These are phyloP conservation scores for Pipistrellus pipistrellus DNA, from an alignment of 2,797 vertebrate genomes.

Conservation along the genomic window DNA sequence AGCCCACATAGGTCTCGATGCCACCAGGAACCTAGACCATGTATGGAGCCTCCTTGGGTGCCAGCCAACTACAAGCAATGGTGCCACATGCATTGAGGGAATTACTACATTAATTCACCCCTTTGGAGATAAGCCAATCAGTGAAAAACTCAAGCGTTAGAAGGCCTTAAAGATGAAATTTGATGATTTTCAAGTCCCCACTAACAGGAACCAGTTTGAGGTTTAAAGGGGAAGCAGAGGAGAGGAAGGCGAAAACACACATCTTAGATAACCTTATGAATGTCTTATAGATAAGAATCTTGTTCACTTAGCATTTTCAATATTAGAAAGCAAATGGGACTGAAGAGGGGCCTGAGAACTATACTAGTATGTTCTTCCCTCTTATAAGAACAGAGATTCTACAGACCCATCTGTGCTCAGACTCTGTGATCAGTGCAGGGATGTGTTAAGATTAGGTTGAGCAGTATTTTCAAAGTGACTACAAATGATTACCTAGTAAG, in stretches of 20 bases:
- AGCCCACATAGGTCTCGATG: not conserved
- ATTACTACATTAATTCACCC: not conserved
- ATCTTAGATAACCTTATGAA: conserved; percentile 16
- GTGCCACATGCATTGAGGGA: not conserved
- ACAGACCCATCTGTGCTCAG: not conserved
- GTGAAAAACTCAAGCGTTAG: not conserved
- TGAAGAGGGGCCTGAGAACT: conserved; percentile 1
- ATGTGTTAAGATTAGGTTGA: not conserved
- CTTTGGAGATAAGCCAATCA: not conserved
- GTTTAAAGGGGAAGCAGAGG: not conserved
- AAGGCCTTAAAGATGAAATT: not conserved
- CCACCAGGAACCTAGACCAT: not conserved
- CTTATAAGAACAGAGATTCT: conserved; percentile 29
- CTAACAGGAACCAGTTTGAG: conserved; percentile 11
- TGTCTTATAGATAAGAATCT: conserved; percentile 69
- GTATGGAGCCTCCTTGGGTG: not conserved
- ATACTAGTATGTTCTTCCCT: not conserved
- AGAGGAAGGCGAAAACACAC: not conserved
- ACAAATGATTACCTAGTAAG: not conserved
- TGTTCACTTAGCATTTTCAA: conserved; percentile 64
- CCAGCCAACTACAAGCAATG: not conserved
- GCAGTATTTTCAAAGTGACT: not conserved
- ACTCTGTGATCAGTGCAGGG: not conserved
- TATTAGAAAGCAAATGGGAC: conserved; percentile 44
- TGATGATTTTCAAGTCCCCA: conserved; percentile 34